These are phyloP conservation scores for Desmophyllum pertusum DNA, from an alignment of 92 coral and sea anemone species.

Conservation along the genomic window DNA sequence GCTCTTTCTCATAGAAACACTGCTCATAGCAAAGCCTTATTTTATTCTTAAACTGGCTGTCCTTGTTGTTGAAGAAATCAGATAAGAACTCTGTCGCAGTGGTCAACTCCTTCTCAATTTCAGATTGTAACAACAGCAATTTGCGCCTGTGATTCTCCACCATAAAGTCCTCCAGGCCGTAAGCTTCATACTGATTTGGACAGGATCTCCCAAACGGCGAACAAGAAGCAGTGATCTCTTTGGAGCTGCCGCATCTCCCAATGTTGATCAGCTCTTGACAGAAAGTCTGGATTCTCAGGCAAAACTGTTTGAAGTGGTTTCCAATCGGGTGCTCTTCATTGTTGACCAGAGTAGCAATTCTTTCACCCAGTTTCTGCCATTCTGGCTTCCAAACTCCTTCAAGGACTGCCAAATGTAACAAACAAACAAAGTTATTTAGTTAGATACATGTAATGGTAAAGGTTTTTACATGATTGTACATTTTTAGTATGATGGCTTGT, in stretches of 20 bases:
- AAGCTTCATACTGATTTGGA: slow-evolving; percentile 16
- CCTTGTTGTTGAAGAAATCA: slow-evolving; percentile 75
- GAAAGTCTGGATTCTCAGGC: slow-evolving; percentile 53
- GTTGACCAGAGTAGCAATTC: slow-evolving; percentile 86
- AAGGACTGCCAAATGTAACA: slow-evolving; percentile 51
- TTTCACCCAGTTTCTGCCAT: slow-evolving; percentile 92
- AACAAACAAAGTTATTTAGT: background rate
- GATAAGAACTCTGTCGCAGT: slow-evolving; percentile 68
- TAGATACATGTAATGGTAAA: too few relatives aligned
- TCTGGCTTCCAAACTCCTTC: slow-evolving; percentile 88
- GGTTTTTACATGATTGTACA: too few relatives aligned
- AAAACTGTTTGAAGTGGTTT: slow-evolving; percentile 65
- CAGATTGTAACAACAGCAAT: slow-evolving; percentile 44
- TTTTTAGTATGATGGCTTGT: too few relatives aligned
- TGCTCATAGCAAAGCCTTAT: slow-evolving; percentile 95
- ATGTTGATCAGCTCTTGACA: slow-evolving; percentile 72
- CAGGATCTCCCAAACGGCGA: slow-evolving; percentile 5
- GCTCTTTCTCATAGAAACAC: slow-evolving; percentile 81
- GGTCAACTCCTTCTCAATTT: slow-evolving; percentile 53
- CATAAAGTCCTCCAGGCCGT: slow-evolving; percentile 71
- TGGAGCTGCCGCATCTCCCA: slow-evolving; percentile 46
- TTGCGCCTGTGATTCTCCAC: slow-evolving; percentile 59
- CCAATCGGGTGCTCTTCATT: slow-evolving; percentile 94
- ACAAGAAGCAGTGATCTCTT: slow-evolving; percentile 18
- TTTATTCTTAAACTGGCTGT: slow-evolving; percentile 61